Evolutionary conservation across 2,113 vertebrate genomes (phyloP).

Genomic region (Orycteropus afer): DNA sequence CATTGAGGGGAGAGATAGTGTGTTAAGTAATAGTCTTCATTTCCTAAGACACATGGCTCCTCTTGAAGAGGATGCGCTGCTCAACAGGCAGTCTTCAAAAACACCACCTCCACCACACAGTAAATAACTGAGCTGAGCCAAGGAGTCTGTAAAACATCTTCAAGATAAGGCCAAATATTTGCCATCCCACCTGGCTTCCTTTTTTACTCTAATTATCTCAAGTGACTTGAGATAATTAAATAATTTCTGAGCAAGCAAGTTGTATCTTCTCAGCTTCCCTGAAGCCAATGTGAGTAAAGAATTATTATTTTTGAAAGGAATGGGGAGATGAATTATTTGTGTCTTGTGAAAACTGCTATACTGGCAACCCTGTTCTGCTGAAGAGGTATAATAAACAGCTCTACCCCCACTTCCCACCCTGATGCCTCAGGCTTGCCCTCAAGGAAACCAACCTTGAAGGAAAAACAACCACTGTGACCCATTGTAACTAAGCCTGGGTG

Average conservation of each 20-base stretch:
- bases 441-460: background rate
- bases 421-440: background rate
- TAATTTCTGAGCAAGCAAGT: background rate
- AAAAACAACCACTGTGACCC: background rate
- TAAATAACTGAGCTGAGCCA: background rate
- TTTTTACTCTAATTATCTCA: constrained; percentile 25
- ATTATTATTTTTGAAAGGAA: background rate
- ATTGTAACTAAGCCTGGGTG: background rate
- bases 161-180: constrained; percentile 17
- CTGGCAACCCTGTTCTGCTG: background rate
- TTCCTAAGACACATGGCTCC: background rate
- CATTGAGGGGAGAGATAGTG: no score
- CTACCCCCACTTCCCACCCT: background rate
- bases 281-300: background rate
- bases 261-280: background rate
- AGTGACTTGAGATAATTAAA: constrained; percentile 59
- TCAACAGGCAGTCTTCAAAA: background rate
- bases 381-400: background rate
- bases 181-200: constrained; percentile 39
- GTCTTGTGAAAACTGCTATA: background rate
- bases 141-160: background rate
- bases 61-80: background rate
- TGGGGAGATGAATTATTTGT: constrained; percentile 15
- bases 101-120: background rate
- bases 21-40: background rate